phyloP scores from a whole-genome alignment of 92 coral and sea anemone species.

The Nematostella vectensis region DNA sequence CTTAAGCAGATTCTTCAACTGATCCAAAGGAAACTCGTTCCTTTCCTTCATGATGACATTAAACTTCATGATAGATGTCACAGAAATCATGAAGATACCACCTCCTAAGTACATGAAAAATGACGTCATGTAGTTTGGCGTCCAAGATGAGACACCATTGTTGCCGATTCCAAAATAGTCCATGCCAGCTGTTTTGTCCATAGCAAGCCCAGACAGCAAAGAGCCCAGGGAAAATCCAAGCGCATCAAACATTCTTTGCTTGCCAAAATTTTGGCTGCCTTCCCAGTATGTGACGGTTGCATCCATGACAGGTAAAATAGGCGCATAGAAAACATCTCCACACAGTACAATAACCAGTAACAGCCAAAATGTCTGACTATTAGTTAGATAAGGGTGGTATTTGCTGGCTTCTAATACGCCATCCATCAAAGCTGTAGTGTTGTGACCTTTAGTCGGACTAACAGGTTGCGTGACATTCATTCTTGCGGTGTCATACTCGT shows the following conservation, averaged over 20 bases:
- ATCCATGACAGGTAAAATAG: conserved; percentile 13
- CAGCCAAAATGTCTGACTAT: too few species aligned
- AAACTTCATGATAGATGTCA: neutral
- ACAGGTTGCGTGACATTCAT: neutral
- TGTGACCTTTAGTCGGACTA: neutral
- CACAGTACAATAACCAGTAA: neutral
- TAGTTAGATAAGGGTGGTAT: neutral
- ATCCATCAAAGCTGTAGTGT: neutral
- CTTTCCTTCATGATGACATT: neutral
- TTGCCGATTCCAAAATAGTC: neutral
- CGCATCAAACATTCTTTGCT: conserved; percentile 12
- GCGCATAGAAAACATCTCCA: neutral
- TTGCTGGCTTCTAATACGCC: neutral
- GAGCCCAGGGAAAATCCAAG: conserved; percentile 6
- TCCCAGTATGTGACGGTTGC: conserved; percentile 4
- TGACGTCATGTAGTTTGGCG: conserved; percentile 3
- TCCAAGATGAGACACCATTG: neutral
- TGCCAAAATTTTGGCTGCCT: conserved; percentile 7
- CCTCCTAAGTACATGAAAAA: neutral
- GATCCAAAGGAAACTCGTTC: neutral
- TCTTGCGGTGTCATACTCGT: neutral
- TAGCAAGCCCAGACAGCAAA: conserved; percentile 12
- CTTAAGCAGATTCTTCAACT: neutral
- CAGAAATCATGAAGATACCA: conserved; percentile 1
- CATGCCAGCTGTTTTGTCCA: neutral